Evolutionary conservation across 2,888 invertebrate species (phyloP).

Genomic region (Chironomus tentans): DNA sequence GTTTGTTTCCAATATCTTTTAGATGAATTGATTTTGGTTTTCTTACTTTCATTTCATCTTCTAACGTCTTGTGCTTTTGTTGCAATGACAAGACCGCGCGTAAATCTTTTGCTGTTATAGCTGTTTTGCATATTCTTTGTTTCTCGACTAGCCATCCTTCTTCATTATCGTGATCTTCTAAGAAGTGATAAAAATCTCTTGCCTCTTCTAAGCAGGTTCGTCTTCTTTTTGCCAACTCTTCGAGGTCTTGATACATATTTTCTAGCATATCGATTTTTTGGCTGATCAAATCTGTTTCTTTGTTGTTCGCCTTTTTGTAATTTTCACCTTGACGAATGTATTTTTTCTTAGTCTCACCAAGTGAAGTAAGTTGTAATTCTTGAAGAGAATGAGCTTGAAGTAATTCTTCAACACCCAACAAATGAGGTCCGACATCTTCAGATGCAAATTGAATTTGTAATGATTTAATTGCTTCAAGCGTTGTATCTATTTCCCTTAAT

Average conservation of each 20-base stretch:
- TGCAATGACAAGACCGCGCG: constrained; percentile 79
- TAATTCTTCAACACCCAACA: constrained; percentile 88
- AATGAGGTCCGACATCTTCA: constrained; percentile 85
- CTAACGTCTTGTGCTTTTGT: constrained; percentile 83
- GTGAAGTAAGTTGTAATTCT: constrained; percentile 81
- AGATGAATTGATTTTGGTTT: constrained; percentile 62
- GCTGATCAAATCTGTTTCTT: constrained; percentile 51
- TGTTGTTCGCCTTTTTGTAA: constrained; percentile 48
- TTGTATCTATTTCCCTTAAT: constrained; percentile 84
- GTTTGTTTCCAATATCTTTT: constrained; percentile 55
- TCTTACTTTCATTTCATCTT: constrained; percentile 72
- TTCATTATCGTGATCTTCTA: constrained; percentile 96
- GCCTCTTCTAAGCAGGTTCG: constrained; percentile 84
- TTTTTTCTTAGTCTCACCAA: constrained; percentile 75
- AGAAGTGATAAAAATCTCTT: constrained; percentile 85
- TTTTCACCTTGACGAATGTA: constrained; percentile 59
- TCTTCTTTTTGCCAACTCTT: constrained; percentile 47
- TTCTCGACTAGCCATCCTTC: constrained; percentile 95
- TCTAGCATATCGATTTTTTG: constrained; percentile 68
- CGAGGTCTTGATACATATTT: constrained; percentile 59
- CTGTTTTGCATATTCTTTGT: constrained; percentile 83
- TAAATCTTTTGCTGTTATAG: constrained; percentile 89
- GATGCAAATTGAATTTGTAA: constrained; percentile 64
- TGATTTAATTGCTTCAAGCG: constrained; percentile 71
- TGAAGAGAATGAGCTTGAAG: constrained; percentile 88